Base-by-base conservation (phyloP, 2,888 invertebrate genomes). In the Liposcelis brunnea region DNA sequence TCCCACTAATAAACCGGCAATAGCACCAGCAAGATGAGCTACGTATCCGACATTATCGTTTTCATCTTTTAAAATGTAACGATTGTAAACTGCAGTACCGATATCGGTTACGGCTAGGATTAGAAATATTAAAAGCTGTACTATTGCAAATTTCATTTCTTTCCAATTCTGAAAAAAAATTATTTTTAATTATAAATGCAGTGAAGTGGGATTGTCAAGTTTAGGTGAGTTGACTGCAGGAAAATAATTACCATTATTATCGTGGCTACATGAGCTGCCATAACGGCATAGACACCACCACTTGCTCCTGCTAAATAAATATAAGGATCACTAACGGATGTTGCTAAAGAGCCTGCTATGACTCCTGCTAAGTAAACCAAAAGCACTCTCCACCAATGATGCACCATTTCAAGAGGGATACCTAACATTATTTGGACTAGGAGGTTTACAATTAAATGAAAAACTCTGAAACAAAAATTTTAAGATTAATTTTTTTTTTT, bases 391-490 rank as follows among this genome's bases (percentile, higher is more conserved):
- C 91, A 91, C 80, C 89, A 90, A 52, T 81, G 77, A 63, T 97
- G 95, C 1, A 95, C 94, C 77, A 97, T 80, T 66, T 98, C 97
- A 49, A 98, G 64, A 0, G 95, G 93, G 8, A 94, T 75, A 0
- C 97, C 97, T 47, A 98, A 71, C 61, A 94, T 72, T 48, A 97
- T 68, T 63, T 97, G 95, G 49, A 94, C 87, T 45, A 90, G 64
- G 18, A 94, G 68, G 63, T 98, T 97, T 57, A 90, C 86, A 50
- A 86, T 66, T 32, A 97, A 69, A 62, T 98, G 97, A 58, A 84
- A 75, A 42, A 78, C 74, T 43, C 87, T 87, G 68, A 18, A 59
- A 54, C 55, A 47, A 47, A 44, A 50, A 44, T 47, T 42, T 46
- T 34, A 45, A 31, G 45, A 47, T 35, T 37, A 43, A 40, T 34